Conservation (phyloP, 1,140 invertebrate species). For the Chironomus tepperi region DNA sequence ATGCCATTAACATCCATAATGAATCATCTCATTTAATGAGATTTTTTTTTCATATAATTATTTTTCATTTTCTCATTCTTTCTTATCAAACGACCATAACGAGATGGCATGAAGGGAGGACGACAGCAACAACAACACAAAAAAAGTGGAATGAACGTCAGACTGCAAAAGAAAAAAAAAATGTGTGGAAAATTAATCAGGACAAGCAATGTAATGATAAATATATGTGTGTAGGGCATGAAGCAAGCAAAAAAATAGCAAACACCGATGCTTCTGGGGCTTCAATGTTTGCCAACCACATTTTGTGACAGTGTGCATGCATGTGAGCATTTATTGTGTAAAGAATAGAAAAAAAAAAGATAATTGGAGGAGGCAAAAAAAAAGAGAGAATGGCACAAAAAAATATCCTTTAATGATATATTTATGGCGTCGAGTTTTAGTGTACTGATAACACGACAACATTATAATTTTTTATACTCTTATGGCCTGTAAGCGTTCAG, state of each 20-base stretch:
- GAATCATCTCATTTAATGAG: slow-evolving; percentile 13
- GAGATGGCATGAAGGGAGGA: neutral
- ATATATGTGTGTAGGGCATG: neutral
- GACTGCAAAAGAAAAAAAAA: neutral
- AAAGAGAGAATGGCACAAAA: neutral
- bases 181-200: slow-evolving; percentile 13
- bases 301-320: neutral
- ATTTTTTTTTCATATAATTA: slow-evolving; percentile 5
- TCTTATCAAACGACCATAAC: neutral
- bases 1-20: slow-evolving; percentile 13
- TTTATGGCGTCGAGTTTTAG: slow-evolving; percentile 1
- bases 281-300: too few relatives aligned
- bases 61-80: neutral
- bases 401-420: slow-evolving; percentile 9
- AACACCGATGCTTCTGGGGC: too few relatives aligned
- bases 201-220: neutral
- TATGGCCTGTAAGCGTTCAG: neutral
- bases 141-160: neutral
- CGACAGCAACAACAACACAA: too few relatives aligned
- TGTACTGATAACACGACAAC: slow-evolving; percentile 12
- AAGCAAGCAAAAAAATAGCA: neutral
- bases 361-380: too few relatives aligned
- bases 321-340: neutral
- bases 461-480: slow-evolving; percentile 10
- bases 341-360: too few relatives aligned